Conservation (phyloP, 1,140 invertebrate species). For the Temnothorax nylanderi region DNA sequence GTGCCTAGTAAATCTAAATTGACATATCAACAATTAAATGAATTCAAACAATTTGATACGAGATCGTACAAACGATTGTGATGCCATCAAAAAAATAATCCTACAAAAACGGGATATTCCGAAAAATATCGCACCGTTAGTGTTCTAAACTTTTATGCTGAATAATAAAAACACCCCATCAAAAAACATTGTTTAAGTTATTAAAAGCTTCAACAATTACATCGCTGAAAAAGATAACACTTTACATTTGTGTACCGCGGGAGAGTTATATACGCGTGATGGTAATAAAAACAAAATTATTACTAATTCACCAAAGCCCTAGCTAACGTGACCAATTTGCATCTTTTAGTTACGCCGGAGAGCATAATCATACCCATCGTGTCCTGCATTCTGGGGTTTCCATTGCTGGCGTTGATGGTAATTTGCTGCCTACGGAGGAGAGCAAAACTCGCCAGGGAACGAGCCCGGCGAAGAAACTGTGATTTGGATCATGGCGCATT, state of each 20-base stretch:
- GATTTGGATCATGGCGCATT: conserved; percentile 92
- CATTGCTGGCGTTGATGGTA: conserved; percentile 92
- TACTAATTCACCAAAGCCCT: neutral
- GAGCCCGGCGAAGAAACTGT: conserved; percentile 91
- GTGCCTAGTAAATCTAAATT: neutral
- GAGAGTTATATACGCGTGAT: neutral
- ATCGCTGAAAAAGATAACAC: neutral
- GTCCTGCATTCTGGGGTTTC: conserved; percentile 95
- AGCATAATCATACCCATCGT: conserved; percentile 95
- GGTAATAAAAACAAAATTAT: neutral
- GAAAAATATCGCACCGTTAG: neutral
- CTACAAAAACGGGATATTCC: neutral
- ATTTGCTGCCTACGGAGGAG: conserved; percentile 94
- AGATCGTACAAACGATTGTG: neutral
- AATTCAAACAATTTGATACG: neutral
- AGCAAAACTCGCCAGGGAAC: conserved; percentile 92
- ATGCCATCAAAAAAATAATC: neutral
- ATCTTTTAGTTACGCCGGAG: conserved; percentile 93
- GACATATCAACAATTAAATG: neutral
- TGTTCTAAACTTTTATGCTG: neutral
- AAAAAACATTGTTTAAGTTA: neutral
- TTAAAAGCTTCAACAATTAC: neutral
- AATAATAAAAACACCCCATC: neutral
- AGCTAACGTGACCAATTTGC: conserved; percentile 1
- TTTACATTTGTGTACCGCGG: neutral